Evolutionary conservation across 2,797 vertebrate species (phyloP), one percentile per base, ranked within the genome.

Genomic region (Poeciliopsis infans): DNA sequence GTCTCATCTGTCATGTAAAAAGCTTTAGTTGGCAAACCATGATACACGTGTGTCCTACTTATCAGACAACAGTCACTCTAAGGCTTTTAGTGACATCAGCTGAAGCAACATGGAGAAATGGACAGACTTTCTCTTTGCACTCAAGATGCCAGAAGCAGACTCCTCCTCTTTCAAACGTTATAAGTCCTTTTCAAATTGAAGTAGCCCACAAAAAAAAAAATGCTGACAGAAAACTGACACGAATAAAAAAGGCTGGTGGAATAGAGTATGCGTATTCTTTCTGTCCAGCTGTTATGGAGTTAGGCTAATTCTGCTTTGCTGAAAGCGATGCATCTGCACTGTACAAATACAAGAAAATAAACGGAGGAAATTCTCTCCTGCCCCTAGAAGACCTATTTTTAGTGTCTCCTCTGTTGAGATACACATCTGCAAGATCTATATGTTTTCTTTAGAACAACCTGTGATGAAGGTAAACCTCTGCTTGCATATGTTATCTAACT

Each of bases 11-110:
- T 83, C 74, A 83, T 46, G 76, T 79, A 90, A 76, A 81, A 77
- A 82, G 84, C 81, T 77, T 83, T 75, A 78, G 85, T 77, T 86
- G 84, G 84, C 76, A 80, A 85, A 84, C 77, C 76, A 79, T 13
- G 33, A 79, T 82, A 64, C 91, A 90, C 84, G 78, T 86, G 90
- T 88, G 93, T 78, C 94, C 93, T 89, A 94, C 81, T 92, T 94
- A 88, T 90, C 84, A 86, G 77, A 90, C 84, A 93, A 86, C 86
- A 91, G 83, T 89, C 81, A 84, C 79, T 90, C 85, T 20, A 74
- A 83, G 87, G 90, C 91, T 90, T 95, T 89, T 92, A 89, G 93
- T 85, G 64, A 79, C 46, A 91, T 91, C 91, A 92, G 84, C 91
- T 92, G 86, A 91, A 89, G 92, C 88, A 91, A 85, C 77, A 5